Evolutionary conservation across 2,888 invertebrate species (phyloP).

Genomic region (Ophraella communa): DNA sequence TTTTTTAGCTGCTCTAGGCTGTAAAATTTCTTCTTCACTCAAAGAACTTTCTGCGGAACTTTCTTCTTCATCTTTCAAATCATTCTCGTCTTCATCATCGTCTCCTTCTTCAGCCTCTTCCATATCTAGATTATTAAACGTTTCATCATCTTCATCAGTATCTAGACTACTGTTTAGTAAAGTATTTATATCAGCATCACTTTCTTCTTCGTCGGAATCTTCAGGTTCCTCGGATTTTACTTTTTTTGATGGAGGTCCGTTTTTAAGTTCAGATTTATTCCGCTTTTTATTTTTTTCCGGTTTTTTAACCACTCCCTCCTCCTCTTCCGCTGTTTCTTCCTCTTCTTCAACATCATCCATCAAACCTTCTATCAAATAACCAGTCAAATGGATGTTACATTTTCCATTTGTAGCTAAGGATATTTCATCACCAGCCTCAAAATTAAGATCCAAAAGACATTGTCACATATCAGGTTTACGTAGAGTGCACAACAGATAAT

Average conservation of each 20-base stretch:
- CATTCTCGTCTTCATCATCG: constrained; percentile 39
- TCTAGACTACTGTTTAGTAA: constrained; percentile 40
- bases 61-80: constrained; percentile 32
- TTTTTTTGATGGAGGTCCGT: constrained; percentile 50
- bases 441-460: constrained; percentile 80
- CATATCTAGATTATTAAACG: constrained; percentile 51
- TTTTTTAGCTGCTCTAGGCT: constrained; percentile 56
- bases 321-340: constrained; percentile 58
- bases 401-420: constrained; percentile 67
- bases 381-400: constrained; percentile 80
- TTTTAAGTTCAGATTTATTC: constrained; percentile 46
- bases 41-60: constrained; percentile 33
- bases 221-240: constrained; percentile 44
- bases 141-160: constrained; percentile 51
- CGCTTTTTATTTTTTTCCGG: constrained; percentile 56
- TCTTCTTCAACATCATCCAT: constrained; percentile 61
- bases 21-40: constrained; percentile 47
- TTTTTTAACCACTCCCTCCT: constrained; percentile 48
- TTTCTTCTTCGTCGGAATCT: constrained; percentile 41
- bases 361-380: constrained; percentile 68
- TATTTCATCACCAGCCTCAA: constrained; percentile 60
- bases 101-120: constrained; percentile 50
- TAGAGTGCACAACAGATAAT: constrained; percentile 80
- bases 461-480: constrained; percentile 71
- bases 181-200: constrained; percentile 44